A percentile compares a stretch with the other conserved stretches of the same genome.
These are phyloP conservation scores for Leptopilina boulardi DNA, from an alignment of 1,140 invertebrate species.

Conservation along the genomic window DNA sequence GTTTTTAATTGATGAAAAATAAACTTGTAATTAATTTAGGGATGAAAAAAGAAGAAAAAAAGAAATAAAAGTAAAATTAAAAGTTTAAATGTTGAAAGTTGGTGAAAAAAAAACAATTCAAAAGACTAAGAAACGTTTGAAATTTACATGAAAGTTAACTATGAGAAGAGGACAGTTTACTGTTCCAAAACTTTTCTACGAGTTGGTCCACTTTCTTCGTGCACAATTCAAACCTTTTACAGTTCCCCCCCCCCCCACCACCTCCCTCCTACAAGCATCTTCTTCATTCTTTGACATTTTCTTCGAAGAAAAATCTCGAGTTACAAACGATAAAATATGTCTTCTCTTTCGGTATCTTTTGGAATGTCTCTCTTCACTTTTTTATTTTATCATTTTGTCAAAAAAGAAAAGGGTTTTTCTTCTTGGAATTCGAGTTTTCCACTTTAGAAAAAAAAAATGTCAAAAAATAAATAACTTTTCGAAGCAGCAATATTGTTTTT, in stretches of 20 bases:
- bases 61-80: not conserved
- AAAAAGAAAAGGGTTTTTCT: not conserved
- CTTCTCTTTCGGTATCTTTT: not conserved
- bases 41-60: not conserved
- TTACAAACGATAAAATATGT: not conserved
- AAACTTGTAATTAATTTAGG: no score
- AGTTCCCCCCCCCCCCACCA: no score
- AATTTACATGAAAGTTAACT: not conserved
- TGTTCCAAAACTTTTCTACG: not conserved
- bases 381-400: not conserved
- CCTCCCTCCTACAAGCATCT: no score
- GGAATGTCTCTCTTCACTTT: not conserved
- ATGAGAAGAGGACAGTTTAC: not conserved
- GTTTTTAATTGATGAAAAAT: no score
- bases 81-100: not conserved
- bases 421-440: constrained; percentile 1
- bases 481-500: no score
- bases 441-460: constrained; percentile 1
- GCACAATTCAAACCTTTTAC: not conserved
- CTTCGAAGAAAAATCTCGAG: not conserved
- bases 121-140: not conserved
- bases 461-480: no score
- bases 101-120: not conserved
- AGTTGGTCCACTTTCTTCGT: not conserved
- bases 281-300: not conserved